Conservation (phyloP, 2,888 invertebrate genomes). For the Gortyna flavago region DNA sequence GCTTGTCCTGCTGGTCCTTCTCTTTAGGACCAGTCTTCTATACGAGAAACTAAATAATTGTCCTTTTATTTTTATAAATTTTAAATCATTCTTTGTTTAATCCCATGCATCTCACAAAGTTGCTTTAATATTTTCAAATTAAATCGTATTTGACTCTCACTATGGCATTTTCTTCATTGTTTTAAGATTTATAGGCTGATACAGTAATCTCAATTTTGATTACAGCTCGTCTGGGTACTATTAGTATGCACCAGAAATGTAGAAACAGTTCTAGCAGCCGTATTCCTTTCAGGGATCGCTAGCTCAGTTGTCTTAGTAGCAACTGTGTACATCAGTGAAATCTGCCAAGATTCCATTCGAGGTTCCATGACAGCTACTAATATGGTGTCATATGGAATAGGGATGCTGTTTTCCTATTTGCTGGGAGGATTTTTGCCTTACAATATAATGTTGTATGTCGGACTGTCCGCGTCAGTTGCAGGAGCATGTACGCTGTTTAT, state of each 20-base stretch:
- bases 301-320: constrained; percentile 54
- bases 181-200: not conserved
- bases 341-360: constrained; percentile 65
- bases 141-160: not conserved
- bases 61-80: not conserved
- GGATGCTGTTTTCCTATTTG: constrained; percentile 57
- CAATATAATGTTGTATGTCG: constrained; percentile 54
- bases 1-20: not conserved
- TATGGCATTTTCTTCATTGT: not conserved
- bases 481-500: constrained; percentile 27
- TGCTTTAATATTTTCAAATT: not conserved
- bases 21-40: not conserved
- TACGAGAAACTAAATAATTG: not conserved
- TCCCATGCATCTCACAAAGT: not conserved
- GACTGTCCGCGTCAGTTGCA: constrained; percentile 32
- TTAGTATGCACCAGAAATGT: constrained; percentile 49
- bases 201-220: not conserved
- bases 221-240: constrained; percentile 56
- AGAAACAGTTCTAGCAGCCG: constrained; percentile 48
- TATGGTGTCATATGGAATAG: constrained; percentile 59
- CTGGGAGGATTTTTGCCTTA: constrained; percentile 57
- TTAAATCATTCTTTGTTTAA: not conserved
- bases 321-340: constrained; percentile 62
- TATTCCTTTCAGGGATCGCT: constrained; percentile 62
- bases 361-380: constrained; percentile 60